These are phyloP conservation scores for Timandra comae DNA, from an alignment of 2,888 invertebrate species.

Conservation along the genomic window DNA sequence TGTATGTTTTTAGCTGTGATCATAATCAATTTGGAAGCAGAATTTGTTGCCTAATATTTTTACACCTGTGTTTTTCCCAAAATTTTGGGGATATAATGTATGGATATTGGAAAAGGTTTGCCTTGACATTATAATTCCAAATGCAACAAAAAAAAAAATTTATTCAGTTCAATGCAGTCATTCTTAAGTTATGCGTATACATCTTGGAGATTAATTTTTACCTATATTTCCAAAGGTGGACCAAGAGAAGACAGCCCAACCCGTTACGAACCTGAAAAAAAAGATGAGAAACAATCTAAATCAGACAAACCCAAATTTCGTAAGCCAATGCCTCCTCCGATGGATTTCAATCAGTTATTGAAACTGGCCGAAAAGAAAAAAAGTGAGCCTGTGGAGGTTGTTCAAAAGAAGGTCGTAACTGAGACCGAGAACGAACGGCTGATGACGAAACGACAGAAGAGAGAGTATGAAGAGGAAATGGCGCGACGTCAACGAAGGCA, in stretches of 20 bases:
- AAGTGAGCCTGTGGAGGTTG: conserved; percentile 81
- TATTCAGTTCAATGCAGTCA: conserved; percentile 12
- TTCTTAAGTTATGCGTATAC: too few species aligned
- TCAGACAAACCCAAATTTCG: conserved; percentile 77
- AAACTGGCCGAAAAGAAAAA: conserved; percentile 91
- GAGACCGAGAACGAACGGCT: conserved; percentile 80
- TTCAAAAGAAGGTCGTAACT: conserved; percentile 45
- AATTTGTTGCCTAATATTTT: too few species aligned
- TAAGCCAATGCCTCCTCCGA: conserved; percentile 81
- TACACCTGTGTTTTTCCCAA: too few species aligned
- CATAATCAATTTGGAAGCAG: too few species aligned
- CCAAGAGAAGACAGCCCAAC: conserved; percentile 49
- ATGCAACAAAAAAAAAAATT: too few species aligned
- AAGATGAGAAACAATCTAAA: conserved; percentile 48
- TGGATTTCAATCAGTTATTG: conserved; percentile 86
- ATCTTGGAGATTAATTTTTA: too few species aligned
- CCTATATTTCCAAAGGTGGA: too few species aligned
- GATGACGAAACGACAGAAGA: conserved; percentile 88
- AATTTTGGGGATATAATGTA: too few species aligned
- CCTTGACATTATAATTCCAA: too few species aligned
- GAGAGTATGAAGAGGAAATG: conserved; percentile 84
- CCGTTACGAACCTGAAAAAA: conserved; percentile 55
- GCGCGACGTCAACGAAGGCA: conserved; percentile 75
- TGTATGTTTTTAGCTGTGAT: too few species aligned
- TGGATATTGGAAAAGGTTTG: too few species aligned